Evolutionary conservation across 2,113 vertebrate genomes (phyloP).

Genomic region (Erinaceus europaeus): DNA sequence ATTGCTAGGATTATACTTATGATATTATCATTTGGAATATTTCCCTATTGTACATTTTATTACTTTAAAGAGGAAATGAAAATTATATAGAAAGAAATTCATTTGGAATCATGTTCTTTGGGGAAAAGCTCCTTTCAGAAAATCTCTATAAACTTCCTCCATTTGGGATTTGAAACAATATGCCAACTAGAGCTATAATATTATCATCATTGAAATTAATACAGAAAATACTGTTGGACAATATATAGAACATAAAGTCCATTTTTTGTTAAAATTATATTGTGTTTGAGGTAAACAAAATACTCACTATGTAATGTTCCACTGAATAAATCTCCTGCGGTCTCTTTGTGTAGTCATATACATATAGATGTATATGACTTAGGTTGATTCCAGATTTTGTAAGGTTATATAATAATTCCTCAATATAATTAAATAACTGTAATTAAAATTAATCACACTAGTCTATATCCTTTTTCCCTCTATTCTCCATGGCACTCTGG

Average conservation of each 20-base stretch:
- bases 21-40: conserved; percentile 3
- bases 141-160: background rate
- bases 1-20: background rate
- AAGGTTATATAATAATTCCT: too few relatives aligned
- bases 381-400: too few relatives aligned
- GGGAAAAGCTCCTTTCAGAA: background rate
- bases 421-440: too few relatives aligned
- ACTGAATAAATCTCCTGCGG: too few relatives aligned
- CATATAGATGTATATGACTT: too few relatives aligned
- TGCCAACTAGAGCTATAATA: background rate
- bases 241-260: background rate
- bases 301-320: too few relatives aligned
- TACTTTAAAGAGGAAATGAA: background rate
- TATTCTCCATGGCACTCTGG: background rate
- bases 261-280: background rate
- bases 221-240: too few relatives aligned
- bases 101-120: background rate
- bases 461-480: background rate
- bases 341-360: too few relatives aligned
- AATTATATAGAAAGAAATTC: background rate
- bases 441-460: background rate
- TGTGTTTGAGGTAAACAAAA: background rate
- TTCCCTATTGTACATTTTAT: background rate
- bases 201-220: background rate
- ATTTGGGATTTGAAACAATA: background rate